Conservation (phyloP, 1,140 invertebrate genomes). For the Saccostrea glomerata region DNA sequence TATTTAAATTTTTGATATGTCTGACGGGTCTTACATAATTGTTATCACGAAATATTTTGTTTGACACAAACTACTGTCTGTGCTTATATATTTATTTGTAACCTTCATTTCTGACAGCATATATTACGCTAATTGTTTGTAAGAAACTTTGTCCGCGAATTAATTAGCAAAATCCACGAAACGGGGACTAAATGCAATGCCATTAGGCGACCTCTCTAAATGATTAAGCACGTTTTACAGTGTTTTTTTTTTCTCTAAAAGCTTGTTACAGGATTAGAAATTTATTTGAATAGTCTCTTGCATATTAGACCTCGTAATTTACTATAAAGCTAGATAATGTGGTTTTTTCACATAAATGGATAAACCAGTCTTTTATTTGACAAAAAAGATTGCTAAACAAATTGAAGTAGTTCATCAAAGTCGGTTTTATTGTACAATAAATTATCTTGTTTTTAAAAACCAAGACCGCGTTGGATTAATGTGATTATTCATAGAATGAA, state of each 20-base stretch:
- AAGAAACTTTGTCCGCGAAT: background rate
- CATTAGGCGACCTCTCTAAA: background rate
- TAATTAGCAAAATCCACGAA: background rate
- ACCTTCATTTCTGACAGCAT: background rate
- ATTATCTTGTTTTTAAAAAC: background rate
- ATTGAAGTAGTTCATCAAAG: background rate
- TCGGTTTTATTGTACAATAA: background rate
- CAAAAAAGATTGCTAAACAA: background rate
- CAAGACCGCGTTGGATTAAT: background rate
- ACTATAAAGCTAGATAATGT: background rate
- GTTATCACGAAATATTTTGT: background rate
- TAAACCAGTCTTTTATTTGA: background rate
- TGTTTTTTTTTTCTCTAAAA: background rate
- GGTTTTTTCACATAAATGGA: background rate
- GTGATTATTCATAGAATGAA: too few species aligned
- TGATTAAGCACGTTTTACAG: background rate
- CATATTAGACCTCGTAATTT: background rate
- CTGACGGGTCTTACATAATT: slow-evolving; percentile 1
- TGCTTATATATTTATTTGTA: background rate
- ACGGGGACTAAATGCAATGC: background rate
- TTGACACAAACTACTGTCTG: background rate
- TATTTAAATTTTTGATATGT: background rate
- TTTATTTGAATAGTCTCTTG: background rate
- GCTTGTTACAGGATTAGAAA: background rate
- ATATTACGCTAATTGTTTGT: background rate